Conservation (phyloP, 2,797 vertebrate species). For the Phalanger gymnotis region DNA sequence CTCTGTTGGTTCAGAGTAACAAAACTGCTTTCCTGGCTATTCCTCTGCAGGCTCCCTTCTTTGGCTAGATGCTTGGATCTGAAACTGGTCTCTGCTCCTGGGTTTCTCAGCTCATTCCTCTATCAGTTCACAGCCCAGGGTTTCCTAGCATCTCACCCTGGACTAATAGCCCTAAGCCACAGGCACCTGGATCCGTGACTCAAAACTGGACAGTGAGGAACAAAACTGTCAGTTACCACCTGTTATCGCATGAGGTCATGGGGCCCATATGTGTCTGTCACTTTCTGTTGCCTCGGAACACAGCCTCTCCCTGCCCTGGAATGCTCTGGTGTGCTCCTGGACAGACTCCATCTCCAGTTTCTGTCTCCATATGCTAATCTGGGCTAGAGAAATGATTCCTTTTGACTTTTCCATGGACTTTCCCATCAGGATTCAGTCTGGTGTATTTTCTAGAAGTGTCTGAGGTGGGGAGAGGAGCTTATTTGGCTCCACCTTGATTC, state of each 20-base stretch:
- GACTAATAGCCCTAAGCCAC: neutral
- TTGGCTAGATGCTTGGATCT: neutral
- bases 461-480: neutral
- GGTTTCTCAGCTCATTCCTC: neutral
- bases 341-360: neutral
- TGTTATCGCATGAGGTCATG: neutral
- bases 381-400: neutral
- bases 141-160: neutral
- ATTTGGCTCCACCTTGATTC: neutral
- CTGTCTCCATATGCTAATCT: neutral
- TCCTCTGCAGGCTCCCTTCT: neutral
- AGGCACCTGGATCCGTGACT: neutral
- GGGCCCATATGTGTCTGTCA: neutral
- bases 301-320: neutral
- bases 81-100: neutral
- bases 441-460: neutral
- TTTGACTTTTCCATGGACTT: neutral
- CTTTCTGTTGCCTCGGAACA: neutral
- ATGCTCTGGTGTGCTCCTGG: neutral
- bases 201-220: neutral
- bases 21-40: neutral
- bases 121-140: neutral
- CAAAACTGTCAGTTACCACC: neutral
- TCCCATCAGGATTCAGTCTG: neutral
- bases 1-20: neutral